phyloP scores from a whole-genome alignment of 2,888 invertebrate genomes.

The Agrypnus murinus region DNA sequence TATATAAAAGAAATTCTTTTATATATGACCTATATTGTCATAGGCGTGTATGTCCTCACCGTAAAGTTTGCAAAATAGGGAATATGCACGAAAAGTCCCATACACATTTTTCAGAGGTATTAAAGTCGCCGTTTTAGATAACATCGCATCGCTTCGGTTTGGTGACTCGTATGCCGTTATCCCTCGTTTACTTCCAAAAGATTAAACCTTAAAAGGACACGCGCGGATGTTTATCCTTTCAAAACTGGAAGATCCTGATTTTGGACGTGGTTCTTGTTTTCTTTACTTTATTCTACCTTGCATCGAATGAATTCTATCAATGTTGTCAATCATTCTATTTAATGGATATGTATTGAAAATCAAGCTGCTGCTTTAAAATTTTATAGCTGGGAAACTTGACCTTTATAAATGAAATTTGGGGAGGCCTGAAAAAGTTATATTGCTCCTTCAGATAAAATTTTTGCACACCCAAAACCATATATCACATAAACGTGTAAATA shows the following conservation, averaged over 20 bases:
- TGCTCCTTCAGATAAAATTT: no score
- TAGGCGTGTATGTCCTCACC: constrained; percentile 20
- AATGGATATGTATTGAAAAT: neutral
- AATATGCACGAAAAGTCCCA: constrained; percentile 25
- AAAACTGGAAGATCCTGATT: constrained; percentile 36
- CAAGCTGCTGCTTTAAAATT: constrained; percentile 1
- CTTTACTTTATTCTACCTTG: neutral
- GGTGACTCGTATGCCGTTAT: constrained; percentile 45
- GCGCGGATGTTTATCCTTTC: constrained; percentile 44
- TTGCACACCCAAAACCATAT: no score
- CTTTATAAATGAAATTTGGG: neutral
- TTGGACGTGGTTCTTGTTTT: constrained; percentile 14
- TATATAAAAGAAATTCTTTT: constrained; percentile 29
- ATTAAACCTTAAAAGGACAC: constrained; percentile 48
- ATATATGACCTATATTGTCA: constrained; percentile 36
- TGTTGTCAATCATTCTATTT: constrained; percentile 15
- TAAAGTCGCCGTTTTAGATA: constrained; percentile 47
- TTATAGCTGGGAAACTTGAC: neutral
- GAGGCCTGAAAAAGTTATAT: no score
- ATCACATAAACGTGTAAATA: no score
- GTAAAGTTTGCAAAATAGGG: constrained; percentile 39
- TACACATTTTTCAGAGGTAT: constrained; percentile 43
- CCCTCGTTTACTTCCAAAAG: constrained; percentile 51
- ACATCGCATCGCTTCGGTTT: constrained; percentile 44
- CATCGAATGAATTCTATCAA: neutral